Percentiles rank a stretch among this genome's conserved stretches.
These are phyloP conservation scores for Neoseiulus cucumeris DNA, from an alignment of 1,140 invertebrate genomes.

Conservation along the genomic window DNA sequence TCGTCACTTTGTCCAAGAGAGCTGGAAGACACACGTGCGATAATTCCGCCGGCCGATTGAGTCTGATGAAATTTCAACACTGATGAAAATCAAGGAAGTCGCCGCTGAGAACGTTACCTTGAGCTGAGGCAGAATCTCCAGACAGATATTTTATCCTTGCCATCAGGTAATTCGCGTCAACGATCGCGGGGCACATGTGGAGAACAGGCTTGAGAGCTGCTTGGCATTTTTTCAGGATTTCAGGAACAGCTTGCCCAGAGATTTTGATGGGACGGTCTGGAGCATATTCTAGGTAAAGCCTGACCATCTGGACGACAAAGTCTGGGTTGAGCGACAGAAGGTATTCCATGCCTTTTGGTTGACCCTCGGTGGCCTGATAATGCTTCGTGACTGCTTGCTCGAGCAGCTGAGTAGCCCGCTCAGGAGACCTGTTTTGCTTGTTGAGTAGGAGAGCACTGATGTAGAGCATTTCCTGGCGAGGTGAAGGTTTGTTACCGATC, in stretches of 20 bases:
- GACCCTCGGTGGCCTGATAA: neutral
- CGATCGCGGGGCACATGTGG: slow-evolving; percentile 58
- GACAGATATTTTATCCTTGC: slow-evolving; percentile 57
- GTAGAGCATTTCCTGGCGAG: slow-evolving; percentile 1
- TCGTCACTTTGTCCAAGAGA: slow-evolving; percentile 31
- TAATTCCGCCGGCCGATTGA: too few species aligned
- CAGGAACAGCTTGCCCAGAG: slow-evolving; percentile 30
- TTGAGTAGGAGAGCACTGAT: neutral
- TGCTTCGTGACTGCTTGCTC: slow-evolving; percentile 9
- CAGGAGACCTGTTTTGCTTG: neutral
- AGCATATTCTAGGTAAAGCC: slow-evolving; percentile 51
- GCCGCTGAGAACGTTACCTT: neutral
- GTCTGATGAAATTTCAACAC: too few species aligned
- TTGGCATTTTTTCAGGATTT: slow-evolving; percentile 34
- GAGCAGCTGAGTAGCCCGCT: neutral
- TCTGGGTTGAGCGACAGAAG: slow-evolving; percentile 57
- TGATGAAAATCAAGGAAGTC: too few species aligned
- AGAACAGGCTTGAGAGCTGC: slow-evolving; percentile 48
- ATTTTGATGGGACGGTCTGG: slow-evolving; percentile 34
- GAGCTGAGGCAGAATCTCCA: slow-evolving; percentile 29
- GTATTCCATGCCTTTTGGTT: slow-evolving; percentile 36
- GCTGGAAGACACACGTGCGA: too few species aligned
- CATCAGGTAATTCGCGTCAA: slow-evolving; percentile 46
- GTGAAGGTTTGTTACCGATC: too few species aligned
- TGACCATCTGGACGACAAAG: slow-evolving; percentile 54